Percentiles rank a stretch among this genome's conserved stretches.
Evolutionary conservation across 2,888 invertebrate species (phyloP).

Genomic region (Andrena praecox): DNA sequence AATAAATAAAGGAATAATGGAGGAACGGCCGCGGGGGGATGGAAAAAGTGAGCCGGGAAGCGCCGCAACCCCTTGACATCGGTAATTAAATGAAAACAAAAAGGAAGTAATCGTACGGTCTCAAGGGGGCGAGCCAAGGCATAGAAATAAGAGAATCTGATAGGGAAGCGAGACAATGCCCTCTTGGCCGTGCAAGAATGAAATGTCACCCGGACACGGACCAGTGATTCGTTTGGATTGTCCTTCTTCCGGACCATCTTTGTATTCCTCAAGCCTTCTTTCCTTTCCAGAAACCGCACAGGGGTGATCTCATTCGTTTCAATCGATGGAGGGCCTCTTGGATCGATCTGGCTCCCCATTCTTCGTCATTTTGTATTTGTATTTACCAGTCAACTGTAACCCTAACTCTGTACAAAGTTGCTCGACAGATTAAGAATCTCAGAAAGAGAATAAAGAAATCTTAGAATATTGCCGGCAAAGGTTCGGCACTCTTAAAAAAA

Average conservation of each 20-base stretch:
- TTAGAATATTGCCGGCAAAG: too few relatives aligned
- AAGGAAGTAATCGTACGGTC: slow-evolving; percentile 84
- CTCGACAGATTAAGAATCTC: too few relatives aligned
- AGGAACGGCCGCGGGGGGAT: slow-evolving; percentile 71
- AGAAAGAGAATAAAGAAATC: too few relatives aligned
- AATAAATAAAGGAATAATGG: slow-evolving; percentile 85
- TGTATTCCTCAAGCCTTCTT: slow-evolving; percentile 58
- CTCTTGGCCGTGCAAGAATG: slow-evolving; percentile 79
- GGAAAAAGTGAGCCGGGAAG: slow-evolving; percentile 63
- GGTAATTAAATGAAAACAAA: slow-evolving; percentile 85
- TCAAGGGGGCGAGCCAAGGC: slow-evolving; percentile 80
- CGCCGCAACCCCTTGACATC: slow-evolving; percentile 84
- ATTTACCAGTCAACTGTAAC: background rate
- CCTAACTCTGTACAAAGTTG: too few relatives aligned
- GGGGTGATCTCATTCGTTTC: slow-evolving; percentile 19
- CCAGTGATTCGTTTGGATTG: slow-evolving; percentile 79
- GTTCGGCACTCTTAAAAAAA: too few relatives aligned
- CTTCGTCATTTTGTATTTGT: background rate
- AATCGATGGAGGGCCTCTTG: slow-evolving; percentile 5
- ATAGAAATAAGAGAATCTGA: slow-evolving; percentile 83
- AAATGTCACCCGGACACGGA: slow-evolving; percentile 82
- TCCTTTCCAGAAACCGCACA: background rate
- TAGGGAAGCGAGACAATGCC: slow-evolving; percentile 82
- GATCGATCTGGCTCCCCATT: slow-evolving; percentile 17
- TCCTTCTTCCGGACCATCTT: slow-evolving; percentile 72